These are phyloP conservation scores for Cepphus grylle DNA, from an alignment of 2,113 vertebrate genomes.

Conservation along the genomic window DNA sequence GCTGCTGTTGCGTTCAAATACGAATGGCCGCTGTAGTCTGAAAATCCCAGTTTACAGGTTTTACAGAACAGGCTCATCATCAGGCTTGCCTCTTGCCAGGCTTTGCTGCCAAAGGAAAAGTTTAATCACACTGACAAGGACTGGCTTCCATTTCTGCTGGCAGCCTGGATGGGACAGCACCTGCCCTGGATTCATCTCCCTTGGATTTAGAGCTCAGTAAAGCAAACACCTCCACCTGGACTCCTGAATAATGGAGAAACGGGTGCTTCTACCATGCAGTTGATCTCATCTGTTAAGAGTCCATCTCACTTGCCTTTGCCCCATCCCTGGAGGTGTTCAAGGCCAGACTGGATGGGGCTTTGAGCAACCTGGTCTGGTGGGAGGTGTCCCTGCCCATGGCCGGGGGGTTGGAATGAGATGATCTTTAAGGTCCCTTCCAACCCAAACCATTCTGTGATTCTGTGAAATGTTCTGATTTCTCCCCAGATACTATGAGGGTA, in stretches of 20 bases:
- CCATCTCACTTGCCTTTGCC: neutral
- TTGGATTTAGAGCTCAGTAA: neutral
- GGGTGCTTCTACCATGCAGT: neutral
- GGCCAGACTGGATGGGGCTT: neutral
- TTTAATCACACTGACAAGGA: neutral
- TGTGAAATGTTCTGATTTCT: neutral
- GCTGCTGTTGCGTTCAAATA: neutral
- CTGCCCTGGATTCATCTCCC: neutral
- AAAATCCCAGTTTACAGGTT: neutral
- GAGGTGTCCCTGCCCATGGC: neutral
- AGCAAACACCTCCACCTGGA: neutral
- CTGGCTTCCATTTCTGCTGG: neutral
- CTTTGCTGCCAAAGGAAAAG: neutral
- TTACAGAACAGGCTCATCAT: neutral
- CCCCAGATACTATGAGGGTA: neutral
- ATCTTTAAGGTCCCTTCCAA: neutral
- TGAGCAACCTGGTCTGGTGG: neutral
- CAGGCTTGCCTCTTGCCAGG: neutral
- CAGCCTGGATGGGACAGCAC: neutral
- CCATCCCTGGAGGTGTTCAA: neutral
- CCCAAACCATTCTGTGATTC: neutral
- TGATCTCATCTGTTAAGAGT: fast-evolving
- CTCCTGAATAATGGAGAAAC: fast-evolving
- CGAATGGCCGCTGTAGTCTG: neutral
- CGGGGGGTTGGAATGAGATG: neutral